These are phyloP conservation scores for Tonatia bakeri DNA, from an alignment of 2,113 vertebrate species.

Conservation along the genomic window DNA sequence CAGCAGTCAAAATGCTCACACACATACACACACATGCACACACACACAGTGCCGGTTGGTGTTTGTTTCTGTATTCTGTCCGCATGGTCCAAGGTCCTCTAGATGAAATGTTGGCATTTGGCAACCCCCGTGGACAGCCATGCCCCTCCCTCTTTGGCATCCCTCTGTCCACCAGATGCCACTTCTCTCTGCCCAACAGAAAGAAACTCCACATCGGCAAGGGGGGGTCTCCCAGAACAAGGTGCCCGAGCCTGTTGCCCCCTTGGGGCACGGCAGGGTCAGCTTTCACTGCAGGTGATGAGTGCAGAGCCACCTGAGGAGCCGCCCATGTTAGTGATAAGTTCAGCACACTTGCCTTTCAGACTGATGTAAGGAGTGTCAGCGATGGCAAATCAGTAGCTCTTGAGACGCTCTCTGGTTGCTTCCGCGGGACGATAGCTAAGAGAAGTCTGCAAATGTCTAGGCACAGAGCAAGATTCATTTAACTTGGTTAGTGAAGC, in stretches of 20 bases:
- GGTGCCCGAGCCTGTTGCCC: neutral
- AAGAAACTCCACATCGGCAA: neutral
- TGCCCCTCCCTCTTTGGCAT: neutral
- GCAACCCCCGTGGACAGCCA: neutral
- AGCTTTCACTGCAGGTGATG: neutral
- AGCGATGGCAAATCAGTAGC: neutral
- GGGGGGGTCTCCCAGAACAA: neutral
- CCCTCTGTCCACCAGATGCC: neutral
- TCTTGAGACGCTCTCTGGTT: constrained; percentile 4
- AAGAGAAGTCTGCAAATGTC: constrained; percentile 42
- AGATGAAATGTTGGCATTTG: constrained; percentile 1
- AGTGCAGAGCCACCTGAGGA: neutral
- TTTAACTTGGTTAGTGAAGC: constrained; percentile 43
- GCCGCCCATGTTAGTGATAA: neutral
- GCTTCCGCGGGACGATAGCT: constrained; percentile 38
- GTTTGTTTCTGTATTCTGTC: neutral
- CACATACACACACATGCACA: neutral
- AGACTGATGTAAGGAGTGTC: neutral
- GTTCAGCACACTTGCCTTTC: constrained; percentile 34
- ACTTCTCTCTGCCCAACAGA: neutral
- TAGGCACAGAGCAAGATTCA: neutral
- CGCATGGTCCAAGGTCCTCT: neutral
- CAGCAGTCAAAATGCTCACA: neutral
- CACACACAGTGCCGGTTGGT: neutral
- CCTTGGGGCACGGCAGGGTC: neutral